Conservation (phyloP, 2,797 vertebrate genomes). For the Cossypha dichroa region DNA sequence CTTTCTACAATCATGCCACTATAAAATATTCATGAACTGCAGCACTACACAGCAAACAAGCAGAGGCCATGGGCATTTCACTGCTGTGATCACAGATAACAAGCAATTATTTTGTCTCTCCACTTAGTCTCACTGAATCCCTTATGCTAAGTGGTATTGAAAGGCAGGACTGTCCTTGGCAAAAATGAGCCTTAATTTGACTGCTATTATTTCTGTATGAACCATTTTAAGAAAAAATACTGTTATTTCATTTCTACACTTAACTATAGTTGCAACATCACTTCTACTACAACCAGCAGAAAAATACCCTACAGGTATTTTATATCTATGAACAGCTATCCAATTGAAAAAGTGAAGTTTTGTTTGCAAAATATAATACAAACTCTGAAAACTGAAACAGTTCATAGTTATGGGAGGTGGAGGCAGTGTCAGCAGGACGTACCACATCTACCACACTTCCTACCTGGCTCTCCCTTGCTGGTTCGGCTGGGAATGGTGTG, state of each 20-base stretch:
- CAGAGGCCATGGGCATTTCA: constrained; percentile 1
- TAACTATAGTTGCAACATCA: neutral
- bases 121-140: neutral
- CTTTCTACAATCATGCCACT: neutral
- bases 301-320: neutral
- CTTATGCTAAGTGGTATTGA: neutral
- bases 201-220: neutral
- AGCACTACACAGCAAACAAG: constrained; percentile 19
- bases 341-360: neutral
- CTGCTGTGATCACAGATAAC: constrained; percentile 28
- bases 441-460: neutral
- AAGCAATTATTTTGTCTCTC: constrained; percentile 23
- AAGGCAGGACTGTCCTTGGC: neutral
- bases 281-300: neutral
- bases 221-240: neutral
- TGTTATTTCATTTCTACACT: neutral
- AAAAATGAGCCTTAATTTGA: neutral
- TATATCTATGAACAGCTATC: neutral
- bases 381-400: neutral
- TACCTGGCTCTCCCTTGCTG: constrained; percentile 79
- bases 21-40: constrained; percentile 65
- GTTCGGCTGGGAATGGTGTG: constrained; percentile 84
- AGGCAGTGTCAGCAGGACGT: neutral
- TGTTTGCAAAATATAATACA: neutral
- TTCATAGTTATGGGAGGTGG: neutral